Evolutionary conservation across 2,797 vertebrate species (phyloP).

Genomic region (Falco concolor): DNA sequence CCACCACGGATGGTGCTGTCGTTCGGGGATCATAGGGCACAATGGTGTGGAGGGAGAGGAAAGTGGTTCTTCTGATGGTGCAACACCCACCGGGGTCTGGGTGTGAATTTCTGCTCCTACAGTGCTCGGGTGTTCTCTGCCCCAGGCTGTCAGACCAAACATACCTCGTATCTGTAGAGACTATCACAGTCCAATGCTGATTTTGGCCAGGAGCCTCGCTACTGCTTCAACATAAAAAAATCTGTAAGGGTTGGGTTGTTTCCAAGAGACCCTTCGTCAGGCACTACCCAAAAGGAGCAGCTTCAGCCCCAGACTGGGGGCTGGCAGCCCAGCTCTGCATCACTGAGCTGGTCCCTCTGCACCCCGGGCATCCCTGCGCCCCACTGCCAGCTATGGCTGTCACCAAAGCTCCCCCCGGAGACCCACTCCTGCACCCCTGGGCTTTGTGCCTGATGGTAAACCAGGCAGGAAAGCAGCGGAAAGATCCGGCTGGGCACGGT

Average conservation of each 20-base stretch:
- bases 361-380: background rate
- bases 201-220: background rate
- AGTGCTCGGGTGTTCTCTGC: background rate
- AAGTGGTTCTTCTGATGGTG: background rate
- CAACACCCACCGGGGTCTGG: fast-evolving
- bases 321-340: background rate
- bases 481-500: background rate
- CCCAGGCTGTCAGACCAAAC: background rate
- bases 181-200: fast-evolving
- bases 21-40: fast-evolving
- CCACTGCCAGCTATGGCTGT: background rate
- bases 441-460: background rate
- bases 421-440: fast-evolving
- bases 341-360: background rate
- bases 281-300: background rate
- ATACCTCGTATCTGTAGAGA: background rate
- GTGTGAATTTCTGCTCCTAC: background rate
- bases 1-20: background rate
- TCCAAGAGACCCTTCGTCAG: background rate
- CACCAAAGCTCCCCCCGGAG: background rate
- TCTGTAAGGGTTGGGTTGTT: background rate
- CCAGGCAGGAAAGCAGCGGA: background rate
- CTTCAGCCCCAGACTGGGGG: background rate
- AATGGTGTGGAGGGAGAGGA: background rate
- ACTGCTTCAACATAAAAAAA: background rate